Conservation (phyloP, 2,797 vertebrate genomes). For the Eospalax fontanierii region DNA sequence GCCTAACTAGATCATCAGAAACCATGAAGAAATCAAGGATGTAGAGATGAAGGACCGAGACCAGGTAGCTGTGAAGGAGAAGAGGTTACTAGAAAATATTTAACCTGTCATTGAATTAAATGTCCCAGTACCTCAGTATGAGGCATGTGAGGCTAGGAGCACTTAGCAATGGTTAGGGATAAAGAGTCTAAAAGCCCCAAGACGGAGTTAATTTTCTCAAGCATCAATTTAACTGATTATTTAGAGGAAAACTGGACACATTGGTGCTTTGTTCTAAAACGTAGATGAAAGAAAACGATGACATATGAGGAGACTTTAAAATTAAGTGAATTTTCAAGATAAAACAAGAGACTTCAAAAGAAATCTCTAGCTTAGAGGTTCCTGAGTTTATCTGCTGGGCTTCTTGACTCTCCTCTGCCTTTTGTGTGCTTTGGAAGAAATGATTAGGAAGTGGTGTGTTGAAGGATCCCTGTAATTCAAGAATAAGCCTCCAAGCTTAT, state of each 20-base stretch:
- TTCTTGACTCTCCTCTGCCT: neutral
- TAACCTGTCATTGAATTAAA: conserved; percentile 16
- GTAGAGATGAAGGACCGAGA: neutral
- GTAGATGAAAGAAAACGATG: neutral
- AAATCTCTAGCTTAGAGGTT: neutral
- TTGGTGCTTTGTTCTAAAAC: neutral
- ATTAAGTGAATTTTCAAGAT: conserved; percentile 26
- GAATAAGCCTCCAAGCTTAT: neutral
- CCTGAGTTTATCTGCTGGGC: neutral
- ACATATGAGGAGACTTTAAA: neutral
- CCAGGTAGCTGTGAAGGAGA: neutral
- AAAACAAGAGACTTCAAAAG: conserved; percentile 30
- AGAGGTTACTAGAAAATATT: neutral
- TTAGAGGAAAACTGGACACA: neutral
- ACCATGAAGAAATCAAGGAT: neutral
- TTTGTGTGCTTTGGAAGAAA: neutral
- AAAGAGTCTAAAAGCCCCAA: neutral
- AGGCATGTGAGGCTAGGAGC: neutral
- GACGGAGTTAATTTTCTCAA: neutral
- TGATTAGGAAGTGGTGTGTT: neutral
- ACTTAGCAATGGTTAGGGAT: neutral
- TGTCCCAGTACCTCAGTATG: neutral
- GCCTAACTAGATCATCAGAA: neutral
- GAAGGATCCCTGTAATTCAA: neutral
- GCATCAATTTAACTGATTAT: neutral